phyloP scores from a whole-genome alignment of 2,113 vertebrate genomes.

The Ictidomys tridecemlineatus region DNA sequence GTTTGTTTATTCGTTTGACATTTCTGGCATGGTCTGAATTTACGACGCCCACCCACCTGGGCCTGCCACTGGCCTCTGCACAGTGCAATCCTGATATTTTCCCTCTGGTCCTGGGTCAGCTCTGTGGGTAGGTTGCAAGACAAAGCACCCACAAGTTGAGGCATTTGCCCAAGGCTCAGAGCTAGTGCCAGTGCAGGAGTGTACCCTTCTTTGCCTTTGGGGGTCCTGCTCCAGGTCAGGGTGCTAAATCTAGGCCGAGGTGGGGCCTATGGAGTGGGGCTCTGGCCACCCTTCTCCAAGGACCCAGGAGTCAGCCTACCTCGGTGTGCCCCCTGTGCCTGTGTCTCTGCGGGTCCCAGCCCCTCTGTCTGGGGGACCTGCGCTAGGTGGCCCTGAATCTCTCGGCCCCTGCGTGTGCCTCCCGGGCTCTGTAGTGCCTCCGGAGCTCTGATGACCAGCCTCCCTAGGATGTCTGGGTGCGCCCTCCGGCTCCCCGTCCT shows the following conservation, averaged over 20 bases:
- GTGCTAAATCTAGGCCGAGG: not conserved
- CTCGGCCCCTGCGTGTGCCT: too few relatives aligned
- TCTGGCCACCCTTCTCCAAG: not conserved
- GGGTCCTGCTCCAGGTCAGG: not conserved
- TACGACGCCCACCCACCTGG: accelerated
- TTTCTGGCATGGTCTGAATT: not conserved
- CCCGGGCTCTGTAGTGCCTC: too few relatives aligned
- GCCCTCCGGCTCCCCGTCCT: too few relatives aligned
- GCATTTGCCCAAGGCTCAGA: not conserved
- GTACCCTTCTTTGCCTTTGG: not conserved
- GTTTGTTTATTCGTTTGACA: not conserved
- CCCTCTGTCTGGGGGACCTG: too few relatives aligned
- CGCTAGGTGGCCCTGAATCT: too few relatives aligned
- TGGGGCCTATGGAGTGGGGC: not conserved
- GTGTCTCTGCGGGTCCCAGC: too few relatives aligned
- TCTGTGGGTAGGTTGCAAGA: not conserved
- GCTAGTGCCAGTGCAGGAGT: not conserved
- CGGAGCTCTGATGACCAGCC: too few relatives aligned
- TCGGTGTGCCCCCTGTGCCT: too few relatives aligned
- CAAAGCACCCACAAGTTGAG: not conserved
- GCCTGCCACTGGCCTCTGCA: not conserved
- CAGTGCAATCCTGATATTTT: accelerated
- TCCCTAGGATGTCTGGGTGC: too few relatives aligned
- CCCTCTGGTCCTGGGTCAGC: not conserved
- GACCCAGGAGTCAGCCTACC: too few relatives aligned